Base-by-base conservation (phyloP, 2,888 invertebrate genomes). In the Drosophila affinis region DNA sequence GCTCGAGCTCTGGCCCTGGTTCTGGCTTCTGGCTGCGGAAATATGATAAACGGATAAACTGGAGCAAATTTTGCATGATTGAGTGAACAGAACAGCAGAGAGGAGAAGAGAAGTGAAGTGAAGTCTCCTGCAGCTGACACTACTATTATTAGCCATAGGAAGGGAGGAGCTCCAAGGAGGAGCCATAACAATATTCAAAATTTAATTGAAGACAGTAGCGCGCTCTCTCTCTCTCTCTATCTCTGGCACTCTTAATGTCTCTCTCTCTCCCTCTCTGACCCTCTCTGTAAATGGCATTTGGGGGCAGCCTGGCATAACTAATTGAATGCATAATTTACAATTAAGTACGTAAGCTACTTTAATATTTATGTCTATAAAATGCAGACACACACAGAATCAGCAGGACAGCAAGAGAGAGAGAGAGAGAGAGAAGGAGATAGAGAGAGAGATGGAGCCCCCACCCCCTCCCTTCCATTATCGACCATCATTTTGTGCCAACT, bases 241-340 rank as follows among this genome's bases (percentile, higher is more conserved):
- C 60, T 39, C 39, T 62, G 49, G n/a, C n/a, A n/a, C n/a, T n/a
- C n/a, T n/a, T n/a, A n/a, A n/a, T 29, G 21, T 21, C 49, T 48
- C 46, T 55, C 44, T 17, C 34, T 21, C 3, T 44, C 29, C 59
- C 45, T 17, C 17, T 18, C 18, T 57, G 72, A 10, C 29, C 48
- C 54, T 55, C 65, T 39, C 39, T 62, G 53, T 29, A 32, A 52
- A 59, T 39, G 52, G 39, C 52, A 65, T 60, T 62, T 65, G 21
- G 44, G 69, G 69, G 61, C 67, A 78, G 77, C 55, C 74, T 73
- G 73, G 72, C 76, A 74, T 68, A 81, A 77, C 86, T 84, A 86
- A 84, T 84, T 84, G 86, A 84, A 84, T 84, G 76, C 86, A 84
- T 84, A 83, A 84, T 83, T 86, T 79, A 83, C 81, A 86, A 86